Base-by-base conservation (phyloP, 2,113 vertebrate species). In the Hippocampus zosterae region DNA sequence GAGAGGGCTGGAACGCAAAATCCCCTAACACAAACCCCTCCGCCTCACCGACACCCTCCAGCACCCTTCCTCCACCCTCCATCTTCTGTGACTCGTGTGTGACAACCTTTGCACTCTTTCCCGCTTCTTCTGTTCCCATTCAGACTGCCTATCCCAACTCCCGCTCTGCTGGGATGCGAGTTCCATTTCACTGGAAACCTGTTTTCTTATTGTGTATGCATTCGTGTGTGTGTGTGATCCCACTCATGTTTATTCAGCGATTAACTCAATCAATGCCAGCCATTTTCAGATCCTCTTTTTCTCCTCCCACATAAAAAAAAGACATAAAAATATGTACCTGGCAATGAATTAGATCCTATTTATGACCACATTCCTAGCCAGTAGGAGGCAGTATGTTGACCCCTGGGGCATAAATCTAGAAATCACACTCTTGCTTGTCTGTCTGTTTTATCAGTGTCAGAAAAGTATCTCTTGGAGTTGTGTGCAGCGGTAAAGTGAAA, bases 71-170 rank as follows among this genome's bases (percentile, higher is more conserved):
- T 92, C 89, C 65, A 81, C 23, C 69, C 92, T 89, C 92, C 91
- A 79, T 71, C 82, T 80, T 74, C 75, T 70, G 81, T 67, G 81
- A 87, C 88, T 84, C 37, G 69, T 84, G 84, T 85, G 92, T 81
- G 94, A 95, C 95, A 95, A 95, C 94, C 96, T 95, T 94, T 94
- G 94, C 90, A 88, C 85, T 81, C 77, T 80, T 70, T 7, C 72
- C 70, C 73, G 73, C 72, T 76, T 85, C 78, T 79, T 78, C 78
- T 74, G 46, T 82, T 74, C 73, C 81, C 83, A 77, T 1, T 62
- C 76, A 72, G 79, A 40, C 80, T 67, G 86, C 86, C 87, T 81
- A 85, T 85, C 88, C 88, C 86, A 81, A 0, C 80, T 84, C 83
- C 33, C 41, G 80, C 86, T 87, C 85, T 89, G 86, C 69, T 69